Percentiles rank a stretch among this genome's conserved stretches.
These are phyloP conservation scores for Myiozetetes cayanensis DNA, from an alignment of 2,113 vertebrate genomes.

Conservation along the genomic window DNA sequence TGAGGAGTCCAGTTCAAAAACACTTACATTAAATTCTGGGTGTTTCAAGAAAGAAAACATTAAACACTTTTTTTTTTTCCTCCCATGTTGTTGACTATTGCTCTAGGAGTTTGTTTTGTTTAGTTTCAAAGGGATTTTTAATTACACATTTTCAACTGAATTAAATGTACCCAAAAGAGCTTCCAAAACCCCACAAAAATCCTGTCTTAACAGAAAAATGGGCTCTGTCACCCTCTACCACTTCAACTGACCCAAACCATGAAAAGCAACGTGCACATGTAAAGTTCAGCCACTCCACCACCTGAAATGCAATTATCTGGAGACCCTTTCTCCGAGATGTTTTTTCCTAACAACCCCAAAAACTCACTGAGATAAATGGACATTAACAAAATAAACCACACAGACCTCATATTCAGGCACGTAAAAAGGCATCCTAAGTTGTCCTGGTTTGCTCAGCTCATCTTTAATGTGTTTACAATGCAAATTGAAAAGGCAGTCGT, in stretches of 20 bases:
- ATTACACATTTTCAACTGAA: background rate
- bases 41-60: background rate
- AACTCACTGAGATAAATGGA: background rate
- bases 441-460: conserved; percentile 11
- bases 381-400: background rate
- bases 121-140: background rate
- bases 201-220: background rate
- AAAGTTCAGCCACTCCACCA: background rate
- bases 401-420: background rate
- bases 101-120: background rate
- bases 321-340: background rate
- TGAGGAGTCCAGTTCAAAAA: background rate
- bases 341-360: background rate
- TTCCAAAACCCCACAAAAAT: background rate
- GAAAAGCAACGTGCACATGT: background rate
- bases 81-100: background rate
- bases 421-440: conserved; percentile 1
- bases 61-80: background rate
- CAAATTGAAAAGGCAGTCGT: conserved; percentile 54
- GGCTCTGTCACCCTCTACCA: background rate
- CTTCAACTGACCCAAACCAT: background rate
- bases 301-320: background rate
- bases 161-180: background rate
- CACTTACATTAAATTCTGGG: background rate
- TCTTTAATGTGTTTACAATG: conserved; percentile 66